A percentile compares a stretch with the other conserved stretches of the same genome.
phyloP scores from a whole-genome alignment of 2,888 invertebrate species.

The Diachrysia chrysitis region DNA sequence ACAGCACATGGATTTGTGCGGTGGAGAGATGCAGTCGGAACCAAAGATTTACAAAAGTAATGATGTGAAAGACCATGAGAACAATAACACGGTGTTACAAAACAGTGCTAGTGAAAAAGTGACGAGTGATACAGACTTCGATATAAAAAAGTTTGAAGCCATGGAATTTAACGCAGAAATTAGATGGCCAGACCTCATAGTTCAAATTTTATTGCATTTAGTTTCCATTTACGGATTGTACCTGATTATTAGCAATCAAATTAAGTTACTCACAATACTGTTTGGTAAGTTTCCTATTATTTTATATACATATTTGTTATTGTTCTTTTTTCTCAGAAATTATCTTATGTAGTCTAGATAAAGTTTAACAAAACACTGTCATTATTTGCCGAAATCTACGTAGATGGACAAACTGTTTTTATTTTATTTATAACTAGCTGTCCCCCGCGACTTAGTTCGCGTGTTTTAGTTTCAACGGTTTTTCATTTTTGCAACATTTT shows the following conservation, averaged over 20 bases:
- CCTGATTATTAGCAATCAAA: slow-evolving; percentile 88
- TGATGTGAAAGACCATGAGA: slow-evolving; percentile 65
- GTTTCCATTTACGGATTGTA: slow-evolving; percentile 92
- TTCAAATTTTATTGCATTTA: slow-evolving; percentile 91
- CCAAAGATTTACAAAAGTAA: slow-evolving; percentile 66
- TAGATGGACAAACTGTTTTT: no score
- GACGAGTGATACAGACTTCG: slow-evolving; percentile 74
- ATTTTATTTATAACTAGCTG: no score
- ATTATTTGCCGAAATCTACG: no score
- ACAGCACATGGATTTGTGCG: slow-evolving; percentile 69
- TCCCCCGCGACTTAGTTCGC: no score
- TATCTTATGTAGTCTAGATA: no score
- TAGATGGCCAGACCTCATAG: slow-evolving; percentile 92
- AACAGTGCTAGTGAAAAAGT: slow-evolving; percentile 67
- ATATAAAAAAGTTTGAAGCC: slow-evolving; percentile 79
- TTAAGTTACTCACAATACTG: slow-evolving; percentile 90
- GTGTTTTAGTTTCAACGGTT: no score
- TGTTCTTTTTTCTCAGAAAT: not conserved
- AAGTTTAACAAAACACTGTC: no score
- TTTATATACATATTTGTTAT: not conserved
- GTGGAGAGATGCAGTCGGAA: slow-evolving; percentile 63
- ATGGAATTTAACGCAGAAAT: slow-evolving; percentile 90
- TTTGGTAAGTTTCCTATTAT: slow-evolving; percentile 91
- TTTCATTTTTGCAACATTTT: no score
- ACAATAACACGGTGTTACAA: slow-evolving; percentile 72